Conservation (phyloP, 2,113 vertebrate genomes). For the Clarias magur region DNA sequence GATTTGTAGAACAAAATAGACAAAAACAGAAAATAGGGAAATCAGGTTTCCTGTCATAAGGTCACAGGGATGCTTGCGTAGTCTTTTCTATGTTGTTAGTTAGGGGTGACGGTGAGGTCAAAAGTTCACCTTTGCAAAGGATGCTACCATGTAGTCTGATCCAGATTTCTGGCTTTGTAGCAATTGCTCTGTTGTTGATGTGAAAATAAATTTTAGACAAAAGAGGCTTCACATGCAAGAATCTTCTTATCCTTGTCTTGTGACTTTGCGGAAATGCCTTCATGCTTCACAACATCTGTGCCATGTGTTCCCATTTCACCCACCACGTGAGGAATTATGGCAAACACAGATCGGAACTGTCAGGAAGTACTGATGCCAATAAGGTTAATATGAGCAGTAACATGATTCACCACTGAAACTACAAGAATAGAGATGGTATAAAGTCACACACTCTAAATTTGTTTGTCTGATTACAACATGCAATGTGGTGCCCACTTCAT, state of each 20-base stretch:
- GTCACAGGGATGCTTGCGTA: conserved; percentile 14
- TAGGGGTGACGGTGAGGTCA: conserved; percentile 1
- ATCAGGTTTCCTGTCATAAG: conserved; percentile 32
- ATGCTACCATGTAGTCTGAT: conserved; percentile 6
- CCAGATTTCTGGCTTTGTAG: conserved; percentile 33
- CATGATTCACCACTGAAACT: background rate
- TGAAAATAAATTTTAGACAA: background rate
- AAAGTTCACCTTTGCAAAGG: conserved; percentile 14
- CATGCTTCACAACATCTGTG: background rate
- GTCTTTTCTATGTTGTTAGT: background rate
- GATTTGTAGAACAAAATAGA: conserved; percentile 6
- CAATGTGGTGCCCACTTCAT: too few relatives aligned
- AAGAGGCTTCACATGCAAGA: conserved; percentile 2
- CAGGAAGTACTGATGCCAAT: background rate
- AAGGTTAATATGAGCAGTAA: background rate
- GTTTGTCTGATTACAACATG: too few relatives aligned
- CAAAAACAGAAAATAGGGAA: conserved; percentile 11
- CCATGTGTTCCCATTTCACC: background rate
- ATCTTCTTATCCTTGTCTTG: background rate
- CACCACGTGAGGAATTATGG: background rate
- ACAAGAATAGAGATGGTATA: background rate
- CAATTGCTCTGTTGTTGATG: conserved; percentile 4
- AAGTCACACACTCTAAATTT: too few relatives aligned
- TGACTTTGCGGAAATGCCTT: background rate
- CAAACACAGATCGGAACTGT: background rate